Evolutionary conservation across 1,140 invertebrate species (phyloP), one percentile per base, ranked within the genome.

Genomic region (Musca vetustissima): DNA sequence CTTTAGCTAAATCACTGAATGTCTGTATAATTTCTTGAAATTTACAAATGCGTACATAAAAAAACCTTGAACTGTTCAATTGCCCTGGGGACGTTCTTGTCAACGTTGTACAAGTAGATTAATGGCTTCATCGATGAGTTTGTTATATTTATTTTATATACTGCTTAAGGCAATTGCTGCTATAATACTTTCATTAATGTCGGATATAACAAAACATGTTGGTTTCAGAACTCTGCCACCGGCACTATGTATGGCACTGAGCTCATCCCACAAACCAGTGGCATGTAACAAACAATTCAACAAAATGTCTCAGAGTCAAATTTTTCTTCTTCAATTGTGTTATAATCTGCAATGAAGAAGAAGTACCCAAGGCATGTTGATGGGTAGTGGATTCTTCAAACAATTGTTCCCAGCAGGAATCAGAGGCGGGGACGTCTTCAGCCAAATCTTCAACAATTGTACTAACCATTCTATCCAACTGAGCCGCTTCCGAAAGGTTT

Each of bases 261-360:
- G 68, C 76, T 89, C 87, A 36, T 86, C 85, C 92, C 92, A 94
- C 9, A 96, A 77, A 17, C 87, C 86, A 52, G 88, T 85, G 53
- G 89, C 87, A 76, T 92, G 90, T n/a, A 97, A 83, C 81, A n/a
- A n/a, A n/a, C n/a, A 97, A 96, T 36, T 87, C 83, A 25, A 91
- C 80, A 74, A 88, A 92, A 15, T 93, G 86, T 64, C 90, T 86
- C 53, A 94, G 85, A 3, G 92, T 93, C 75, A 90, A 88, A 73
- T 91, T 89, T 83, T 98, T 97, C 75, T 95, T 93, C 71, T 91
- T 89, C 11, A 98, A 81, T 80, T 96, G 94, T 72, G 91, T 89
- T 1, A 88, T 79, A 68, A 95, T 90, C 80, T 96, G 91, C 83
- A 96, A 88, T 1, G 93, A 91, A 47, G 86, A 83, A 1, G 88